Evolutionary conservation across 2,797 vertebrate genomes (phyloP).

Genomic region (Dicrostonyx torquatus): DNA sequence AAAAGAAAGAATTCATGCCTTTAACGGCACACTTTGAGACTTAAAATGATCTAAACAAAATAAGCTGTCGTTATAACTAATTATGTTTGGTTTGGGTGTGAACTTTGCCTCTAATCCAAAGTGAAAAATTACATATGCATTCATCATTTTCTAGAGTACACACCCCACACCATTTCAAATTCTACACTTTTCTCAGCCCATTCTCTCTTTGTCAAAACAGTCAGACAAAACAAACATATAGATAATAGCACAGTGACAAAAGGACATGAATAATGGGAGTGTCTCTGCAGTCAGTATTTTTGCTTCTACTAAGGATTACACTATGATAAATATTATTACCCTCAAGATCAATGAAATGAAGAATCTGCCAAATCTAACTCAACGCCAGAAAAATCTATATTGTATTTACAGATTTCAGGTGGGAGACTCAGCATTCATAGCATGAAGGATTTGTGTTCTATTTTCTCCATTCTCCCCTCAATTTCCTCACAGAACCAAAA

Average conservation of each 20-base stretch:
- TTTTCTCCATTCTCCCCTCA: conserved; percentile 14
- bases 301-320: conserved; percentile 76
- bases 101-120: conserved; percentile 73
- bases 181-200: conserved; percentile 59
- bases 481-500: conserved; percentile 61
- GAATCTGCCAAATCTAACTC: conserved; percentile 81
- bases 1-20: conserved; percentile 54
- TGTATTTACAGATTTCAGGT: conserved; percentile 78
- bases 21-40: conserved; percentile 53
- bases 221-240: conserved; percentile 72
- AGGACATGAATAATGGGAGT: conserved; percentile 62
- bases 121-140: conserved; percentile 59
- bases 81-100: conserved; percentile 69
- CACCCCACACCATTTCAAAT: conserved; percentile 61
- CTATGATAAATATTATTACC: conserved; percentile 78
- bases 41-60: conserved; percentile 74
- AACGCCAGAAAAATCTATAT: conserved; percentile 78
- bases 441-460: conserved; percentile 69
- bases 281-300: conserved; percentile 65
- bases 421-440: conserved; percentile 77
- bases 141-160: conserved; percentile 62
- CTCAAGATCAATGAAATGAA: conserved; percentile 82
- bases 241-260: conserved; percentile 70
- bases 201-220: conserved; percentile 64
- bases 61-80: conserved; percentile 67